phyloP scores from a whole-genome alignment of 2,113 vertebrate genomes.

The Pseudorasbora parva region DNA sequence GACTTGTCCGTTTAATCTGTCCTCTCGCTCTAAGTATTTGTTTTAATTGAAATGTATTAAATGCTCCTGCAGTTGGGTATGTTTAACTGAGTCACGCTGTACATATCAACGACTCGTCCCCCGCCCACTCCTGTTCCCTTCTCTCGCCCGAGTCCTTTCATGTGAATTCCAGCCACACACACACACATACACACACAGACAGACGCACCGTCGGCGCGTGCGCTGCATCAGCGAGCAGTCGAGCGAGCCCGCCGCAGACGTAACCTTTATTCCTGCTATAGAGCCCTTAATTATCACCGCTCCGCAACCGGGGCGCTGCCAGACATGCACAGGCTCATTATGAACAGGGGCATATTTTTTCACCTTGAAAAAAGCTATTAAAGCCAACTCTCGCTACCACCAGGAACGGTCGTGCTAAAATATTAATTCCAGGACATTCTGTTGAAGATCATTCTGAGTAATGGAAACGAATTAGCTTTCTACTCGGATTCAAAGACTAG shows the following conservation, averaged over 20 bases:
- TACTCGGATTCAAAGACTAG: not conserved
- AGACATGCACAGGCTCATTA: constrained; percentile 48
- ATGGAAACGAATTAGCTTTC: not conserved
- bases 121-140: constrained; percentile 36
- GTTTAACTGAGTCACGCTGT: constrained; percentile 62
- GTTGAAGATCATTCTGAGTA: not conserved
- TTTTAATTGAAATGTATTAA: constrained; percentile 59
- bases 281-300: constrained; percentile 60
- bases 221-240: constrained; percentile 61
- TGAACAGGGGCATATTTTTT: constrained; percentile 40
- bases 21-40: constrained; percentile 47
- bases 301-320: constrained; percentile 42
- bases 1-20: constrained; percentile 9
- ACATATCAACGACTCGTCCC: constrained; percentile 62
- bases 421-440: not conserved
- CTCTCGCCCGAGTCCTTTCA: constrained; percentile 49
- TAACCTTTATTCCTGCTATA: constrained; percentile 59
- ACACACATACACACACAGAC: constrained; percentile 43
- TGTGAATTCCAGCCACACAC: constrained; percentile 65
- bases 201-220: constrained; percentile 57
- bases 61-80: constrained; percentile 55
- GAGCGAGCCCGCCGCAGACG: constrained; percentile 23
- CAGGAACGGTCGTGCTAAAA: not conserved
- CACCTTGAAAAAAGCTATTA: constrained; percentile 4
- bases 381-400: not conserved